Percentiles rank a stretch among this genome's conserved stretches.
These are phyloP conservation scores for Calliphora vicina DNA, from an alignment of 1,140 invertebrate genomes.

Conservation along the genomic window DNA sequence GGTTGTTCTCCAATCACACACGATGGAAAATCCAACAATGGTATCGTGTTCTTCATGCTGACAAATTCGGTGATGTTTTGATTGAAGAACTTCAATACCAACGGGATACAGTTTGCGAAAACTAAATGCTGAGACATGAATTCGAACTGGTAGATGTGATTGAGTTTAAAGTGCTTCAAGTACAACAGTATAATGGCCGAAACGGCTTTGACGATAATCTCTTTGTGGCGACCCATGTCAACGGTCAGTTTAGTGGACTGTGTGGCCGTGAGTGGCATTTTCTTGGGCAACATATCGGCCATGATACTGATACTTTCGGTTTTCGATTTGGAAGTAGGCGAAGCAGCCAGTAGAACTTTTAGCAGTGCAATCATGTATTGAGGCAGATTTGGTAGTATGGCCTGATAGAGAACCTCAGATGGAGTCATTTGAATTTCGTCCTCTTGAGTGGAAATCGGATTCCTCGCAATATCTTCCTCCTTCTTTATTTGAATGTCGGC, in stretches of 20 bases:
- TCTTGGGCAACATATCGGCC: slow-evolving; percentile 95
- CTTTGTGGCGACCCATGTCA: slow-evolving; percentile 98
- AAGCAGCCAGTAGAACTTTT: slow-evolving; percentile 96
- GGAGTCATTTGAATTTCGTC: slow-evolving; percentile 78
- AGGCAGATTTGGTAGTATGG: slow-evolving; percentile 90
- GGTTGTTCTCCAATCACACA: slow-evolving; percentile 97
- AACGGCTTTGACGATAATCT: slow-evolving; percentile 98
- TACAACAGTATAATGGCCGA: slow-evolving; percentile 92
- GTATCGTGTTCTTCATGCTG: slow-evolving; percentile 93
- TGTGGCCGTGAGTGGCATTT: slow-evolving; percentile 97
- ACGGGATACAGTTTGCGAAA: slow-evolving; percentile 98
- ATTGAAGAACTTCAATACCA: slow-evolving; percentile 99
- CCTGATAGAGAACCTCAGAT: slow-evolving; percentile 89
- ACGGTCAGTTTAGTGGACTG: slow-evolving; percentile 96
- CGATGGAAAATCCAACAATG: slow-evolving; percentile 93
- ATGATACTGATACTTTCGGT: slow-evolving; percentile 98
- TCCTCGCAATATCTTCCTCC: slow-evolving; percentile 82
- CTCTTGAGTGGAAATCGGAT: slow-evolving; percentile 80
- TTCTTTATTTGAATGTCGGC: slow-evolving; percentile 84
- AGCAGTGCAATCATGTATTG: slow-evolving; percentile 97
- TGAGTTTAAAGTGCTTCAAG: slow-evolving; percentile 98
- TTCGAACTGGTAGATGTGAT: slow-evolving; percentile 99
- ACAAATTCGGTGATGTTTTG: slow-evolving; percentile 97
- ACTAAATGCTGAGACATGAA: slow-evolving; percentile 99
- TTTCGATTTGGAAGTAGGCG: slow-evolving; percentile 97